Evolutionary conservation across 2,113 vertebrate species (phyloP), one percentile per base, ranked within the genome.

Genomic region (Megalops atlanticus): DNA sequence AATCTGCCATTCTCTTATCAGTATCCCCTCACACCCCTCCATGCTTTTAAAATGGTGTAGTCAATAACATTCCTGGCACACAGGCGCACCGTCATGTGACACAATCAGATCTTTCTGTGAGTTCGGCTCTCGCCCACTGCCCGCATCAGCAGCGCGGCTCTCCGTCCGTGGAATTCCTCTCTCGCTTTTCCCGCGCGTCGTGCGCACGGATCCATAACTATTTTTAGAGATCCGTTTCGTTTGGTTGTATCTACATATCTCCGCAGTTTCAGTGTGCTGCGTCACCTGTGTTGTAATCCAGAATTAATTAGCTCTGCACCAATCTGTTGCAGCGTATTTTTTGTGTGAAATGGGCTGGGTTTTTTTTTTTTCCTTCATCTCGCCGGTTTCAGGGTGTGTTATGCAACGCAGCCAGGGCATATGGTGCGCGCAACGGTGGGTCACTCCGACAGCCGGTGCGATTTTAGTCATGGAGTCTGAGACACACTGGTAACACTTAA

Each of bases 391-490:
- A 47, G 6, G 47, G 72, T 72, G 41, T 31, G 52, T 82, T 79
- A 52, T 14, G 36, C 64, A 77, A 45, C 45, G 8, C 21, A 58
- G 33, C 38, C 7, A 8, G 76, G 70, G 27, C 82, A 77, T 81
- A 77, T 77, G 74, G 74, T 54, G 35, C 3, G 21, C 74, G 16
- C 27, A 64, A 35, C n/a, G 40, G 47, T 39, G 64, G 74, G 68
- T 77, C 64, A 68, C 43, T 36, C 39, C 4, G 35, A 43, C 74
- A 81, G 43, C 74, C 73, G 58, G 72, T 58, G 74, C 47, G 3
- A 40, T 16, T 49, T 76, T 38, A 80, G 79, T 84, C 79, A 71
- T 33, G 35, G 58, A 64, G 49, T 35, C 36, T 8, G 36, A 35
- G 64, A 38, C 24, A 4, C 49, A 24, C 38, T 58, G 36, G n/a